Evolutionary conservation across 23 tunicate species (phyloP).

Genomic region (Styela clava): DNA sequence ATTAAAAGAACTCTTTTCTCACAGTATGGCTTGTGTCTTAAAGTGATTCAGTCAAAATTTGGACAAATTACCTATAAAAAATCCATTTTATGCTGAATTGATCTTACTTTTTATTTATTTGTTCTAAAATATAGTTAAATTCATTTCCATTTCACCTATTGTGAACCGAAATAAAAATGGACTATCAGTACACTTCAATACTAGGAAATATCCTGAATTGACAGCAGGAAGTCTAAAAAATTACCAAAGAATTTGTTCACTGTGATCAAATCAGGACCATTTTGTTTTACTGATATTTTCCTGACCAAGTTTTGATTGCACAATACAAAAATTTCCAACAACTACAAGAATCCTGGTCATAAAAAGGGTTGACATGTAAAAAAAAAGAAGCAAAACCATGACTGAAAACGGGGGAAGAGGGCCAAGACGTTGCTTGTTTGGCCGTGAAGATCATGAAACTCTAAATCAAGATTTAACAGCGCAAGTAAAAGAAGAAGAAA

Average conservation of each 20-base stretch:
- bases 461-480: slow-evolving; percentile 29
- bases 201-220: too few species aligned
- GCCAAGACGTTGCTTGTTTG: slow-evolving; percentile 57
- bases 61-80: too few species aligned
- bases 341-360: background rate
- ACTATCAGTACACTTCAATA: too few species aligned
- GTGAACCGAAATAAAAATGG: too few species aligned
- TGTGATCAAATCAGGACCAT: slow-evolving; percentile 3
- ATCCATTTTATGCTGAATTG: too few species aligned
- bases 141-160: too few species aligned
- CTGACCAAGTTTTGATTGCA: background rate
- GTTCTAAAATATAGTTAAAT: too few species aligned
- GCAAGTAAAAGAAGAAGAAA: slow-evolving; percentile 35
- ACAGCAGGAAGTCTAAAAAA: background rate
- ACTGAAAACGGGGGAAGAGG: slow-evolving; percentile 64
- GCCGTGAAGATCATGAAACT: slow-evolving; percentile 35
- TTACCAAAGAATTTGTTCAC: slow-evolving; percentile 2
- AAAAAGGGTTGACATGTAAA: slow-evolving; percentile 4
- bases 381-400: slow-evolving; percentile 17
- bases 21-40: too few species aligned
- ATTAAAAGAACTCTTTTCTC: too few species aligned
- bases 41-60: too few species aligned
- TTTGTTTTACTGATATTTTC: too few species aligned
- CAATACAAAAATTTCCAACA: background rate
- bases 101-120: too few species aligned